Evolutionary conservation across 2,797 vertebrate genomes (phyloP).

Genomic region (Sebastes nivosus): DNA sequence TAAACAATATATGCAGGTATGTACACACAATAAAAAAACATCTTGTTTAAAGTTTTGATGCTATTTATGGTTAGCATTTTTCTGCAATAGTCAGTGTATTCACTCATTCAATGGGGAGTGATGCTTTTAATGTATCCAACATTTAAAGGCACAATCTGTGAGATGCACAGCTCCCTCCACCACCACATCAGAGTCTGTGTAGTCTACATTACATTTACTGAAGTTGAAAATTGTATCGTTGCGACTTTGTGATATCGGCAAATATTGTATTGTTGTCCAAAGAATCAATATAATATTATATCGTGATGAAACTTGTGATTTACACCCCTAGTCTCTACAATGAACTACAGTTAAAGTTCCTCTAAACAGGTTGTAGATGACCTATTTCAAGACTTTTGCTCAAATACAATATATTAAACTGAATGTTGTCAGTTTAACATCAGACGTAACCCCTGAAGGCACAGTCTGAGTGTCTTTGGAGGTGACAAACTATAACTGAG

Average conservation of each 20-base stretch:
- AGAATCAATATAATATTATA: no score
- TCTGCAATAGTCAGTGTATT: background rate
- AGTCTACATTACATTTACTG: background rate
- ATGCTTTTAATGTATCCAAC: background rate
- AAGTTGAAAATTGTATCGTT: background rate
- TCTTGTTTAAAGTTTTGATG: background rate
- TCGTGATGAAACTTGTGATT: no score
- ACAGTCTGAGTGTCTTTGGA: background rate
- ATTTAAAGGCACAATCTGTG: background rate
- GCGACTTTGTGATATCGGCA: no score
- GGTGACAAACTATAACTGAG: no score
- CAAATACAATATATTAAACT: background rate
- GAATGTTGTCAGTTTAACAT: background rate
- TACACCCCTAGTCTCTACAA: background rate
- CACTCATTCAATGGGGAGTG: background rate
- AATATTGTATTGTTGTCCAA: no score
- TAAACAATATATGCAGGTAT: background rate
- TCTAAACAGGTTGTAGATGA: background rate
- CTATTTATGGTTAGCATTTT: background rate
- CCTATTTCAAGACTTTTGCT: background rate
- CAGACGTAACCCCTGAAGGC: background rate
- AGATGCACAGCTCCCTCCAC: background rate
- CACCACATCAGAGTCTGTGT: background rate
- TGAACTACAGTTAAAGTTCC: background rate
- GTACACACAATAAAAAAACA: background rate